Conservation (phyloP, 1,140 invertebrate genomes). For the Lamellibrachia luymesi region DNA sequence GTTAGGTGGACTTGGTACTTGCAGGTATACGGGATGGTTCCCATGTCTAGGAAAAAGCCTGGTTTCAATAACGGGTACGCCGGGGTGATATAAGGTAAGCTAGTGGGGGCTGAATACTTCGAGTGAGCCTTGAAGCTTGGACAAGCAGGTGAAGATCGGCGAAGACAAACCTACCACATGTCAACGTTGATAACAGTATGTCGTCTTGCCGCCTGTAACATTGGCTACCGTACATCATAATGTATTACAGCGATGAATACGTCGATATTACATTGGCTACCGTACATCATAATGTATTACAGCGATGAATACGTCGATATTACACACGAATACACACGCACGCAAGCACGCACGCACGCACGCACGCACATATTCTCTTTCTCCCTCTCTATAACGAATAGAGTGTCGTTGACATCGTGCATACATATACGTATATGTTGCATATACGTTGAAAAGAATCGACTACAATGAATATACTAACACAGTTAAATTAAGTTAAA, state of each 20-base stretch:
- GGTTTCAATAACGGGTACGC: not conserved
- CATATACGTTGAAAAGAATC: too few relatives aligned
- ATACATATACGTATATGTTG: too few relatives aligned
- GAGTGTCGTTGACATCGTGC: too few relatives aligned
- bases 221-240: not conserved
- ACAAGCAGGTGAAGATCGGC: not conserved
- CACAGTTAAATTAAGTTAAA: too few relatives aligned
- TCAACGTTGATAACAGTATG: not conserved
- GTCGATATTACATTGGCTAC: not conserved
- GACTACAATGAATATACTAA: too few relatives aligned
- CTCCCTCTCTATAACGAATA: too few relatives aligned
- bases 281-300: not conserved
- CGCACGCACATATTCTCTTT: not conserved
- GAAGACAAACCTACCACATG: not conserved
- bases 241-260: not conserved
- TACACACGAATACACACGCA: not conserved
- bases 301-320: not conserved
- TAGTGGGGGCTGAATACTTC: not conserved
- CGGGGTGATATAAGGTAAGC: not conserved
- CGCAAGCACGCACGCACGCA: not conserved
- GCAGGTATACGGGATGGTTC: not conserved
- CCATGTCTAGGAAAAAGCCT: not conserved
- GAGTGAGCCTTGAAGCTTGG: not conserved
- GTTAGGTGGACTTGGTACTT: not conserved
- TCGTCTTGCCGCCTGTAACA: not conserved